Percentiles rank a stretch among this genome's conserved stretches.
These are phyloP conservation scores for Hexactinellida sp. DNA, from an alignment of 37 sponge, comb jelly and placozoan species.

Conservation along the genomic window DNA sequence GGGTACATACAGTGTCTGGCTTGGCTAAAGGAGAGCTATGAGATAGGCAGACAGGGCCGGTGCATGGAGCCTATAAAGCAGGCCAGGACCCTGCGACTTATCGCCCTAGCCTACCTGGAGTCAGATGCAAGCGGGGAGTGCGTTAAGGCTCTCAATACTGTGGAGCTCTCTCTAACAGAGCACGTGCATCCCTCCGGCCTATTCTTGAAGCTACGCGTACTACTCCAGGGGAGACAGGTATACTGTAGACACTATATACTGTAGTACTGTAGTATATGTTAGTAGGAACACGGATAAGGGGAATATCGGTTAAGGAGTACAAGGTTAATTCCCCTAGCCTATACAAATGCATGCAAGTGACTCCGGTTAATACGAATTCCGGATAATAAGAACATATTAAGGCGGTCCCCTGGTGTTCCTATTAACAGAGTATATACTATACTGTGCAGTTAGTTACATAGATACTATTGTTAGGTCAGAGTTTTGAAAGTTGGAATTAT, in stretches of 20 bases:
- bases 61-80: conserved; percentile 47
- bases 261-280: no score
- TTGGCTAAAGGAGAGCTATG: conserved; percentile 89
- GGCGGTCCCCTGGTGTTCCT: no score
- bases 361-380: no score
- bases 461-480: no score
- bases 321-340: no score
- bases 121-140: conserved; percentile 46
- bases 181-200: conserved; percentile 70
- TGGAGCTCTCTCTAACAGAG: conserved; percentile 43
- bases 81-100: conserved; percentile 61
- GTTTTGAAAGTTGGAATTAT: no score
- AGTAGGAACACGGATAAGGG: no score
- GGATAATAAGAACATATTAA: no score
- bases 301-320: no score
- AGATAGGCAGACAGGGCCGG: conserved; percentile 39
- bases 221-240: conserved; percentile 27
- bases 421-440: no score
- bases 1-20: conserved; percentile 30
- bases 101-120: conserved; percentile 78
- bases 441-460: no score
- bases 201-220: conserved; percentile 46
- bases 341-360: no score
- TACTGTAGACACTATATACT: conserved; percentile 24
- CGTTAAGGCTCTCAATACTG: conserved; percentile 84